Evolutionary conservation across 2,113 vertebrate species (phyloP), one percentile per base, ranked within the genome.

Genomic region (Chroicocephalus ridibundus): DNA sequence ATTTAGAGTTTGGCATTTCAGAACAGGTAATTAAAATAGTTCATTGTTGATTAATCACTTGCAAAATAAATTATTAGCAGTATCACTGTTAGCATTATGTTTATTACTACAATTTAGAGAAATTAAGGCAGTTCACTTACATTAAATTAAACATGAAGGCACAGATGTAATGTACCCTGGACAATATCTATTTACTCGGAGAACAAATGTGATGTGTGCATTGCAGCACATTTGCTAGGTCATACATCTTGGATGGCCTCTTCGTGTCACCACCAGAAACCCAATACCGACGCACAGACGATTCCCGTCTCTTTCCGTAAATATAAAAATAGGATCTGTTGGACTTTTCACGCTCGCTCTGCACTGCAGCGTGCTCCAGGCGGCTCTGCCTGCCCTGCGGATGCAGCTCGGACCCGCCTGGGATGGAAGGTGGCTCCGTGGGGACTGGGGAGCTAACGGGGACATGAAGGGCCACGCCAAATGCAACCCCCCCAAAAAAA

Each of bases 71-170:
- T 77, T 64, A 80, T 95, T 91, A 93, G 94, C 86, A 77, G 42
- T 49, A 92, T 88, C 86, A 92, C 93, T 76, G 91, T 88, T 75
- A 86, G 57, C 70, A 29, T 93, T 87, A 92, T 95, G 96, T 93
- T 91, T 96, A 76, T 95, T 77, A 42, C 44, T 31, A 96, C 96
- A 92, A 96, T 97, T 96, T 95, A 79, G 93, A 90, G 95, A 92
- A 96, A 98, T 97, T 97, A 97, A 96, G 94, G 88, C 88, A 88
- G 94, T 92, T 95, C 80, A 74, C 82, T 94, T 94, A 82, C 95
- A 95, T 95, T 97, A 95, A 97, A 96, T 96, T 97, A 97, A 96
- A 97, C 91, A 92, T 51, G 88, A 95, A 96, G 85, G 95, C 86
- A 42, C 58, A 68, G 77, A 88, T 96, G 93, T 92, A 95, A 96